A percentile compares a stretch with the other conserved stretches of the same genome.
Conservation (phyloP, 2,797 vertebrate genomes). For the Euphonia xanthogaster region DNA sequence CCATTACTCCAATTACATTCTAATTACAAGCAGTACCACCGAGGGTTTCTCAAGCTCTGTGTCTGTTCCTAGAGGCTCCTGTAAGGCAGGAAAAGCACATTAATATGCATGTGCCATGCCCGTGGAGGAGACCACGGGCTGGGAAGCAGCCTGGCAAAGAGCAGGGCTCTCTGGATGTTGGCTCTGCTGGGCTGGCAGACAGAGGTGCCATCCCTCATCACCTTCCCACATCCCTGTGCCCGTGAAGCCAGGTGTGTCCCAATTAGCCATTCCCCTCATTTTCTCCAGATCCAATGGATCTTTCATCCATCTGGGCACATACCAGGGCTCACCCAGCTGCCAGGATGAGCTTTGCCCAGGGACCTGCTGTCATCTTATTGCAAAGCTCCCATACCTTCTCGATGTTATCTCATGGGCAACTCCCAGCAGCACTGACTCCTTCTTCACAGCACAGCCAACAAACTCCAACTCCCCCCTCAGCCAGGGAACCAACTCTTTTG, state of each 20-base stretch:
- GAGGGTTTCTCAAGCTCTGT: slow-evolving; percentile 58
- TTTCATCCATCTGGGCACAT: accelerated
- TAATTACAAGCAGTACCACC: slow-evolving; percentile 68
- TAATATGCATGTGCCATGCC: slow-evolving; percentile 22
- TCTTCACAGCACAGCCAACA: too few species aligned
- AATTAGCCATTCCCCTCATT: accelerated
- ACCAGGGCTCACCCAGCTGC: not conserved
- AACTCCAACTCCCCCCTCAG: too few species aligned
- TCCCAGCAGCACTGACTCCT: too few species aligned
- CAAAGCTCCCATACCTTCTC: too few species aligned
- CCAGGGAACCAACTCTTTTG: too few species aligned
- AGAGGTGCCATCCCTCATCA: accelerated
- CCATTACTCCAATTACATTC: slow-evolving; percentile 71
- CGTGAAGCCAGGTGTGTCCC: accelerated
- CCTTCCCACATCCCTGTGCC: not conserved
- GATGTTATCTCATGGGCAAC: too few species aligned
- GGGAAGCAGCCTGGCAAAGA: not conserved
- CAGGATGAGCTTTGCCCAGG: not conserved
- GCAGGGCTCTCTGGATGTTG: not conserved
- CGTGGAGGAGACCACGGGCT: not conserved
- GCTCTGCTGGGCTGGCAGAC: not conserved
- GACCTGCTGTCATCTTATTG: too few species aligned
- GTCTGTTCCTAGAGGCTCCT: slow-evolving; percentile 62
- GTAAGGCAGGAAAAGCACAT: slow-evolving; percentile 39
- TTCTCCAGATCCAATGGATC: not conserved